Base-by-base conservation (phyloP, 2,888 invertebrate genomes). In the Priocnemis perturbator region DNA sequence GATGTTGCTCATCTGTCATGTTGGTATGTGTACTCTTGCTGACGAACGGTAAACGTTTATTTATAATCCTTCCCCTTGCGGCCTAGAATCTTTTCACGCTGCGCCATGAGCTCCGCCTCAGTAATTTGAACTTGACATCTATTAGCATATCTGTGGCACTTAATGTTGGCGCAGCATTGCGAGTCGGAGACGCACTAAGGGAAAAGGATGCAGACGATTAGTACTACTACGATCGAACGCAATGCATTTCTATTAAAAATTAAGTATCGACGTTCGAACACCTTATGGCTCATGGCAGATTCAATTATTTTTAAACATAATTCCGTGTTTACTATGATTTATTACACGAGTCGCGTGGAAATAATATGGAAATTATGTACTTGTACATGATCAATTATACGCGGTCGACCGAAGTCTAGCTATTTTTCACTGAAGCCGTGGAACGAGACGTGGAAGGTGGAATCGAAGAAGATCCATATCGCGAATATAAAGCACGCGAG, bases 41-140 rank as follows among this genome's bases (percentile, higher is more conserved):
- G 26, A 26, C 11, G 11, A 3, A 37, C 37, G 11, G 2, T 37
- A 37, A 26, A 26, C 11, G 37, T 37, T 37, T 5, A 37, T 67
- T 64, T 78, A 23, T 86, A 78, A 64, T 81, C 79, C 30, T 81
- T 81, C 53, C 82, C 81, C 17, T 30, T 73, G 19, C 82, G 76
- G 0, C 81, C 79, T 47, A 87, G 73, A 11, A 88, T 85, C 64
- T 86, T 86, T 23, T 84, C 82, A 2, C 86, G 80, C 56, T 81
- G 78, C 0, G 74, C 77, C 82, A 81, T 76, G 3, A 89, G 37
- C 21, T 87, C 86, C 0, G 78, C 85, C 9, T 47, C 64, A 0
- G 87, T 87, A 48, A 89, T 88, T 62, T 69, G 63, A n/a, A 87
- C 85, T 79, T 88, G 88, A 74, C 89, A 89, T 68, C 83, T 84